phyloP scores from a whole-genome alignment of 2,888 invertebrate genomes.

The Hetaerina titia region DNA sequence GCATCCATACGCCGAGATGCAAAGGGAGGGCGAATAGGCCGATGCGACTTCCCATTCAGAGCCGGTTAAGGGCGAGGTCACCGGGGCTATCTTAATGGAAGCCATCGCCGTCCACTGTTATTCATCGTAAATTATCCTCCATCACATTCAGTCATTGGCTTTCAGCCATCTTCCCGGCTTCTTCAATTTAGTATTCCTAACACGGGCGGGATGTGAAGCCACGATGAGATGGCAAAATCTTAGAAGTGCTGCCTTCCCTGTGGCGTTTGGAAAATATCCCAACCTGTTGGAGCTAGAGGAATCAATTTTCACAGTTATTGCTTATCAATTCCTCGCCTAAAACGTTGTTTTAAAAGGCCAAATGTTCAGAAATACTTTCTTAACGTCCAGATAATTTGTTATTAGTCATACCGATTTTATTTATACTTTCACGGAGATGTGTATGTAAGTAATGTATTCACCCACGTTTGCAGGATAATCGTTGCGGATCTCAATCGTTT shows the following conservation, averaged over 20 bases:
- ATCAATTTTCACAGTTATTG: too few species aligned
- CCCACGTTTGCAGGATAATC: too few species aligned
- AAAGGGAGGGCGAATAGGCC: not conserved
- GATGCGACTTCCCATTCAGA: constrained; percentile 33
- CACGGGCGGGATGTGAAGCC: not conserved
- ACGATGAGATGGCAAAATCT: not conserved
- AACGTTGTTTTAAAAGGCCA: too few species aligned
- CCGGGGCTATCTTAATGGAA: constrained; percentile 42
- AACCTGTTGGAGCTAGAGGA: too few species aligned
- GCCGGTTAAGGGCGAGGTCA: constrained; percentile 20
- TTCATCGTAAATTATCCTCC: not conserved
- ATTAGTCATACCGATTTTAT: too few species aligned
- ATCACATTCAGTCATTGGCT: constrained; percentile 38
- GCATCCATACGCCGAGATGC: not conserved
- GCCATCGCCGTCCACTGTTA: not conserved
- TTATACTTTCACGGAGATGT: too few species aligned
- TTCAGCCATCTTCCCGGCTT: not conserved
- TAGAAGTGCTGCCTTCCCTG: not conserved
- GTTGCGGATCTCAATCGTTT: too few species aligned
- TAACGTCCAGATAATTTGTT: too few species aligned
- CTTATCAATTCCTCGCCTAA: too few species aligned
- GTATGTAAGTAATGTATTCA: too few species aligned
- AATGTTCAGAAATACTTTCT: too few species aligned
- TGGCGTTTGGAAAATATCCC: not conserved
- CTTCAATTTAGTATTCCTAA: not conserved